These are phyloP conservation scores for Odiellus spinosus DNA, from an alignment of 2,888 invertebrate species.

Conservation along the genomic window DNA sequence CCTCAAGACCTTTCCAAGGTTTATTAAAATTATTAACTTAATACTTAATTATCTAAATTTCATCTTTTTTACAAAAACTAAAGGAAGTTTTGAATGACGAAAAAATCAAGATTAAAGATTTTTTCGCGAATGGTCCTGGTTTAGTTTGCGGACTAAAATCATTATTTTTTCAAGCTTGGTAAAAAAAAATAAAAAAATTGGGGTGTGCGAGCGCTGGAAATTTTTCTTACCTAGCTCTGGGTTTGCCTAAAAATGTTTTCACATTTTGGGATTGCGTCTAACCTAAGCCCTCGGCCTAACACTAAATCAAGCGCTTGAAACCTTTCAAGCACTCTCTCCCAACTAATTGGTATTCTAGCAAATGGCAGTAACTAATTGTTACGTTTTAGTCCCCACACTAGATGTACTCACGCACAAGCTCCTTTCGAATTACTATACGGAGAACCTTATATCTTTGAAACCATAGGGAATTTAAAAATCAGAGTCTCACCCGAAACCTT, in stretches of 20 bases:
- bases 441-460: slow-evolving; percentile 32
- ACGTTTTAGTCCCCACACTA: slow-evolving; percentile 25
- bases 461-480: slow-evolving; percentile 28
- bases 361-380: too few species aligned
- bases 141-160: slow-evolving; percentile 20
- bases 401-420: slow-evolving; percentile 26
- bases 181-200: slow-evolving; percentile 4
- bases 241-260: too few species aligned
- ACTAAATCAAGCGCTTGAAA: too few species aligned
- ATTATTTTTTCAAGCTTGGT: slow-evolving; percentile 26
- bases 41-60: not conserved
- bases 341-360: too few species aligned
- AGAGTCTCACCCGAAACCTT: slow-evolving; percentile 35
- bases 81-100: slow-evolving; percentile 20
- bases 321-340: too few species aligned
- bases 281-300: too few species aligned
- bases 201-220: too few species aligned
- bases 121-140: slow-evolving; percentile 21
- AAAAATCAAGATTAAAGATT: slow-evolving; percentile 21
- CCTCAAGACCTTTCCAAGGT: slow-evolving; percentile 23
- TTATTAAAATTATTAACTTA: not conserved
- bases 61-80: slow-evolving; percentile 4
- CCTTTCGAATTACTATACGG: slow-evolving; percentile 30
- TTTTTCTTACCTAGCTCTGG: too few species aligned
- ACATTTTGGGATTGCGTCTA: too few species aligned